Evolutionary conservation across 2,113 vertebrate genomes (phyloP).

Genomic region (Hippocampus zosterae): DNA sequence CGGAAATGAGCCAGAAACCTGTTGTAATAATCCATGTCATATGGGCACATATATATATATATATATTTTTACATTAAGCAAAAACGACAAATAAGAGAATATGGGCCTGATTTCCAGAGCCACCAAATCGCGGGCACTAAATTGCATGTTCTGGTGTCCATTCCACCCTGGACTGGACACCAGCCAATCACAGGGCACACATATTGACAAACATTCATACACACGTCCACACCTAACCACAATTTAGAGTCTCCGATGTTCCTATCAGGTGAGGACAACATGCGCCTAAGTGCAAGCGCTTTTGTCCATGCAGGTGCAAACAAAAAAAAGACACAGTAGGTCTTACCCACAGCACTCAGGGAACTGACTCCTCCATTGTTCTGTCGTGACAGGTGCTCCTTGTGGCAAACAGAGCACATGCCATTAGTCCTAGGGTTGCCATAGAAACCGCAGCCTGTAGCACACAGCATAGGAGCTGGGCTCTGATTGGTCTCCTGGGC

Average conservation of each 20-base stretch:
- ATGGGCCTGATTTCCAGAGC: too few relatives aligned
- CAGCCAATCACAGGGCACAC: neutral
- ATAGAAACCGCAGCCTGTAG: slow-evolving; percentile 85
- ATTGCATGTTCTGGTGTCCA: neutral
- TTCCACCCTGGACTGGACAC: too few relatives aligned
- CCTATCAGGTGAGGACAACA: neutral
- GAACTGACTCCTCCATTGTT: slow-evolving; percentile 80
- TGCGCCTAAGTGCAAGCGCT: neutral
- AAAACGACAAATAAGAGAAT: too few relatives aligned
- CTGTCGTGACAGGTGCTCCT: slow-evolving; percentile 83
- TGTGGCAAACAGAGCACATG: slow-evolving; percentile 89
- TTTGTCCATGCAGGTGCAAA: neutral
- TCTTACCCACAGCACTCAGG: slow-evolving; percentile 71
- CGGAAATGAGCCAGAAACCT: too few relatives aligned
- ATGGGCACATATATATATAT: too few relatives aligned
- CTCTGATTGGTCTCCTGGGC: slow-evolving; percentile 88
- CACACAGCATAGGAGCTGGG: slow-evolving; percentile 80
- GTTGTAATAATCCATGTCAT: too few relatives aligned
- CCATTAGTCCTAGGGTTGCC: slow-evolving; percentile 85
- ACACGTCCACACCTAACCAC: too few relatives aligned
- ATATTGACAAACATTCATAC: too few relatives aligned
- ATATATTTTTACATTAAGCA: too few relatives aligned
- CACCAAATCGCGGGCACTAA: too few relatives aligned
- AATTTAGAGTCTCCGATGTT: neutral
- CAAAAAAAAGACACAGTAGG: slow-evolving; percentile 9